phyloP scores from a whole-genome alignment of 2,113 vertebrate genomes.

The Hipposideros armiger region DNA sequence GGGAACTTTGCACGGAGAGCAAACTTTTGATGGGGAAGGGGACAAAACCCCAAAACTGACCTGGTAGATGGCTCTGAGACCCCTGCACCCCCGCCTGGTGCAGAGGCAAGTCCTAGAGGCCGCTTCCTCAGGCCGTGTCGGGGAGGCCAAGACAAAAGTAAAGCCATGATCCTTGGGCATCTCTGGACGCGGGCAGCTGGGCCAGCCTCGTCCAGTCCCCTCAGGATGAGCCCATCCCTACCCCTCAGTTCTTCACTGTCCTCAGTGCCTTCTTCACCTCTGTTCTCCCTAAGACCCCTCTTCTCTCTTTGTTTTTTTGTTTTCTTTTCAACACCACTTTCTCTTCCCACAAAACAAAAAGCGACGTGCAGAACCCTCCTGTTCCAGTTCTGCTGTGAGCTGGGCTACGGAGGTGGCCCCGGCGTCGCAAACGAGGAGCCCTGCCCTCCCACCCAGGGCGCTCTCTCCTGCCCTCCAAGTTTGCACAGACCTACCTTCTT shows the following conservation, averaged over 20 bases:
- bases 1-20: background rate
- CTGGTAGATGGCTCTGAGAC: background rate
- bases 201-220: fast-evolving
- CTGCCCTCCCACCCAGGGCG: background rate
- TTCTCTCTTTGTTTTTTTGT: background rate
- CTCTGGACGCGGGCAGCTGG: background rate
- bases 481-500: background rate
- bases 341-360: background rate
- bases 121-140: background rate
- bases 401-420: background rate
- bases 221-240: background rate
- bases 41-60: background rate
- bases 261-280: background rate
- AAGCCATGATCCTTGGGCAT: fast-evolving
- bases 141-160: background rate
- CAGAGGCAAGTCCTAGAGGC: background rate
- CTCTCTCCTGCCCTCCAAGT: background rate
- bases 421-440: fast-evolving
- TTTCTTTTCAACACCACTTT: background rate
- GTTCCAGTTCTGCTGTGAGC: background rate
- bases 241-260: fast-evolving
- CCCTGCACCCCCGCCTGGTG: background rate
- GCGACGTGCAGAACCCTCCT: fast-evolving
- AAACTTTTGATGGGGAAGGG: background rate
- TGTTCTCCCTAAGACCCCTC: background rate